Conservation (phyloP, 2,113 vertebrate species). For the Columba livia region DNA sequence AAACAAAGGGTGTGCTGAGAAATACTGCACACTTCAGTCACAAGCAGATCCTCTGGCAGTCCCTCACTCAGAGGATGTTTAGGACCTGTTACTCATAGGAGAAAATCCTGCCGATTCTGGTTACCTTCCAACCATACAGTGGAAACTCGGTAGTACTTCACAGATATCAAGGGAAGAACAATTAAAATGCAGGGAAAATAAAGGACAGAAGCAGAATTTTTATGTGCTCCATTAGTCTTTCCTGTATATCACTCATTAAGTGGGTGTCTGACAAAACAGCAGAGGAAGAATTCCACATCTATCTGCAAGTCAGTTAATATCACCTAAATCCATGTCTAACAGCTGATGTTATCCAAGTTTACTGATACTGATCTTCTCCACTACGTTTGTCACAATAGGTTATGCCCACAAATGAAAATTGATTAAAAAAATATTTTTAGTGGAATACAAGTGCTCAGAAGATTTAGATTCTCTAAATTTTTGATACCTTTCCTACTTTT, state of each 20-base stretch:
- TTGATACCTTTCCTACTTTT: neutral
- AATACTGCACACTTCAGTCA: neutral
- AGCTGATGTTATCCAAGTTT: neutral
- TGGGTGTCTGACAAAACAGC: neutral
- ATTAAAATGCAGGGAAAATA: neutral
- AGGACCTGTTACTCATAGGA: neutral
- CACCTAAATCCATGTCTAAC: neutral
- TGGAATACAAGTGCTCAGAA: neutral
- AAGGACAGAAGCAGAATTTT: neutral
- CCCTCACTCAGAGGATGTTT: neutral
- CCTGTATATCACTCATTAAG: neutral
- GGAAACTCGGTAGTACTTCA: neutral
- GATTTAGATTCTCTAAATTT: neutral
- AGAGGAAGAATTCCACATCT: neutral
- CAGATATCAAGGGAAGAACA: neutral
- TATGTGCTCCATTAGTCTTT: neutral
- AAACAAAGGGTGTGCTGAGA: neutral
- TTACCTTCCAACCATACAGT: neutral
- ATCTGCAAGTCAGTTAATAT: neutral
- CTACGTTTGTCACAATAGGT: neutral
- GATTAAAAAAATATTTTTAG: neutral
- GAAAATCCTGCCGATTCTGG: neutral
- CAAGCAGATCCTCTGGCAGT: neutral
- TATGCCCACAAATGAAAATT: neutral
- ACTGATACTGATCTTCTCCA: accelerated